Evolutionary conservation across 2,888 invertebrate species (phyloP).

Genomic region (Nebria brevicollis): DNA sequence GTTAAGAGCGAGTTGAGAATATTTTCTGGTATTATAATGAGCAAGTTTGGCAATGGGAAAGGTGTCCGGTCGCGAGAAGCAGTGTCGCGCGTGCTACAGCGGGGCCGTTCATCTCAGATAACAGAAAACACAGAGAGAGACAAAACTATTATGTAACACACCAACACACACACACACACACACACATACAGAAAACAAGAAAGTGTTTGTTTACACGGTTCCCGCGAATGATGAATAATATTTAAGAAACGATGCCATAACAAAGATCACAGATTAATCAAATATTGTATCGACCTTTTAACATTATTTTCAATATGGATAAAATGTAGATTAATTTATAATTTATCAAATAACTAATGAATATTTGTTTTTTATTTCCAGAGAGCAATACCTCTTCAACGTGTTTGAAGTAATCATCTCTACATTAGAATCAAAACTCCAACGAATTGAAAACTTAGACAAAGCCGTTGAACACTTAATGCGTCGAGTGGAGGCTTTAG

Average conservation of each 20-base stretch:
- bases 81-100: neutral
- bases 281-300: neutral
- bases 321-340: neutral
- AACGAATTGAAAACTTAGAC: conserved; percentile 87
- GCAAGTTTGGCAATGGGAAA: conserved; percentile 10
- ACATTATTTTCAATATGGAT: no score
- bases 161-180: conserved; percentile 6
- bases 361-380: conserved; percentile 59
- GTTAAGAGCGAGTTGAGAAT: neutral
- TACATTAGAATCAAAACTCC: conserved; percentile 86
- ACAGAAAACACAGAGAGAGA: neutral
- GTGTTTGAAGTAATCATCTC: conserved; percentile 91
- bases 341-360: neutral
- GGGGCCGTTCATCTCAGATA: conserved; percentile 9
- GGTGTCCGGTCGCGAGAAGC: neutral
- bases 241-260: no score
- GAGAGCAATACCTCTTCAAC: conserved; percentile 88
- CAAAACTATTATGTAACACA: conserved; percentile 14
- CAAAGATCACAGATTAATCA: no score
- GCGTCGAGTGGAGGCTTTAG: conserved; percentile 84
- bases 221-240: no score
- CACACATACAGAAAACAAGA: conserved; percentile 2
- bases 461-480: conserved; percentile 88
- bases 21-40: no score
- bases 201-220: neutral